phyloP scores from a whole-genome alignment of 2,113 vertebrate species.

The Noturus placidus region DNA sequence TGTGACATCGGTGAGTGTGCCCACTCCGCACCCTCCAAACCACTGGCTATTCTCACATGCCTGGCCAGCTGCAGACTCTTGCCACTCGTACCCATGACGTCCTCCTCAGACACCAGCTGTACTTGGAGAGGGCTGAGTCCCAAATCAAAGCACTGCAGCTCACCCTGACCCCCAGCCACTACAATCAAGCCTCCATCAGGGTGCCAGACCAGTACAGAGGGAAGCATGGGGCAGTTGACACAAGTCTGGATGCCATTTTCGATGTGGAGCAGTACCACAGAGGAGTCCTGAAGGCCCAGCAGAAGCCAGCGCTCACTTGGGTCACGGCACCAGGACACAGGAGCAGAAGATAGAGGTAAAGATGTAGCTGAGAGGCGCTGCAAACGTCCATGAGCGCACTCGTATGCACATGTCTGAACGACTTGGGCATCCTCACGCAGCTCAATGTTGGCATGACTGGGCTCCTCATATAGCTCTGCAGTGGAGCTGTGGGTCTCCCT shows the following conservation, averaged over 20 bases:
- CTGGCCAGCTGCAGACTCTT: conserved; percentile 74
- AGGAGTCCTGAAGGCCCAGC: conserved; percentile 87
- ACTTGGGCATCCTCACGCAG: conserved; percentile 72
- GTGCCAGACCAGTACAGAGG: conserved; percentile 82
- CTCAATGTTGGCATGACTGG: conserved; percentile 72
- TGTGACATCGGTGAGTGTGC: conserved; percentile 54
- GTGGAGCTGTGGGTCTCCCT: conserved; percentile 53
- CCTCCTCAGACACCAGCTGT: conserved; percentile 83
- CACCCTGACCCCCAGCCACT: conserved; percentile 82
- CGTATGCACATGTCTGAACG: conserved; percentile 80
- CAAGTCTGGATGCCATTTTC: conserved; percentile 74
- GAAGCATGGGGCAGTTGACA: conserved; percentile 76
- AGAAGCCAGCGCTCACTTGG: conserved; percentile 77
- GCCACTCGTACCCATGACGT: conserved; percentile 62
- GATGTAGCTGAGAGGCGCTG: conserved; percentile 75
- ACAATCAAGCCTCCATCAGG: conserved; percentile 80
- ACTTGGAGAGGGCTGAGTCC: conserved; percentile 82
- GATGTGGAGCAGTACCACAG: conserved; percentile 82
- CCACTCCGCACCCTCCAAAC: conserved; percentile 84
- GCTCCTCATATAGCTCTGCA: conserved; percentile 74
- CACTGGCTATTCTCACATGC: conserved; percentile 76
- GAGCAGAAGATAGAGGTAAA: conserved; percentile 77
- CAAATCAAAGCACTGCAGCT: conserved; percentile 88
- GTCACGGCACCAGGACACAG: conserved; percentile 82
- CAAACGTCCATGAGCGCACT: conserved; percentile 74